Evolutionary conservation across 1,140 invertebrate species (phyloP), one percentile per base, ranked within the genome.

Genomic region (Myzus persicae): DNA sequence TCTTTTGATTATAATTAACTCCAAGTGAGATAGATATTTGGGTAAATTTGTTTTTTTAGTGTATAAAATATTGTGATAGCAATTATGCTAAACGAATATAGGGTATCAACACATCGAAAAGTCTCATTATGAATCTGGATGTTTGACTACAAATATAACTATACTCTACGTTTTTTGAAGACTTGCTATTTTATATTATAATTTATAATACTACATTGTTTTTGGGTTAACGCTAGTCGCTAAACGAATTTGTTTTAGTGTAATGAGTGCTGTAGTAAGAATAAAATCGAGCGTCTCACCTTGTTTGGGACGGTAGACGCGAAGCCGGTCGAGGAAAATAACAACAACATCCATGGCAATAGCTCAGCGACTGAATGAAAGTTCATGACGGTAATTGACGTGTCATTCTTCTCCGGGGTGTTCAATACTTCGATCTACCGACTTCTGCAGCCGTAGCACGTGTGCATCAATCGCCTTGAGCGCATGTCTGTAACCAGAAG

Each of bases 351-450:
- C 91, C 91, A 93, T 36, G 91, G 91, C n/a, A 85, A 84, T 40
- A 85, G 46, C 3, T 48, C 91, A 38, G 91, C 91, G 24, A 84
- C 46, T 42, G 76, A 85, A 93, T 51, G 26, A n/a, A 93, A 85
- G 91, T 93, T 93, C 91, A 93, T 93, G 91, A 93, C 81, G 91
- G 46, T 48, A 84, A 85, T 42, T 40, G 91, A 54, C 81, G 81
- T 51, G 81, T 85, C 91, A 93, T 93, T 85, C 76, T 93, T 84
- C 24, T 44, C 9, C 26, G 11, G 88, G 51, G 38, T 59, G 51
- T 90, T 40, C 54, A 9, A 44, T 76, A n/a, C 48, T 22, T 51
- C 48, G 7, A 51, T 44, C 26, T 51, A 81, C 42, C 20, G 40
- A 36, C 9, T 82, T 11, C 90, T 42, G 67, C 5, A 36, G 67